Evolutionary conservation across 2,113 vertebrate species (phyloP).

Genomic region (Datnioides undecimradiatus): DNA sequence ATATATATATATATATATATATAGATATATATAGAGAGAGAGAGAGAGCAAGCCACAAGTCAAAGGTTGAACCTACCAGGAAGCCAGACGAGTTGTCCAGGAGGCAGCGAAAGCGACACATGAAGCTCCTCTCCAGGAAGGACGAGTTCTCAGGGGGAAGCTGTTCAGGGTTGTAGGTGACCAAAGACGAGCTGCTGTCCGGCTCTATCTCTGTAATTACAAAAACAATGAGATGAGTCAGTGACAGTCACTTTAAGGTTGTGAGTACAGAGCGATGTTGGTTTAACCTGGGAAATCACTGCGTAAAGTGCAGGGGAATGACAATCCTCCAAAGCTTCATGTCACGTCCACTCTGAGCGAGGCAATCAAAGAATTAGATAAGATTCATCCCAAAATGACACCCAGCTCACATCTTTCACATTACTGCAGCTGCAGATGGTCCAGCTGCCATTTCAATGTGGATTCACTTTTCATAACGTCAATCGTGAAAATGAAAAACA

Average conservation of each 20-base stretch:
- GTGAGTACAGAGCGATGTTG: not conserved
- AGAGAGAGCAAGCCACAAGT: too few species aligned
- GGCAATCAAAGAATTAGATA: not conserved
- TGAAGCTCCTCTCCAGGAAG: slow-evolving; percentile 92
- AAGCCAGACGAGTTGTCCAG: slow-evolving; percentile 97
- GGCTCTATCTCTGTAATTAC: slow-evolving; percentile 65
- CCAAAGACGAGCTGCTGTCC: slow-evolving; percentile 69
- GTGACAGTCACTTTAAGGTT: too few species aligned
- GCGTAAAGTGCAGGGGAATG: not conserved
- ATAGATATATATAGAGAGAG: too few species aligned
- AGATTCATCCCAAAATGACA: not conserved
- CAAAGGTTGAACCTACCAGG: slow-evolving; percentile 83
- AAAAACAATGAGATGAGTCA: not conserved
- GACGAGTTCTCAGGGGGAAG: slow-evolving; percentile 93
- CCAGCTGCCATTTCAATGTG: not conserved
- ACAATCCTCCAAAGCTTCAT: not conserved
- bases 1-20: too few species aligned
- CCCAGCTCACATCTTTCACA: not conserved
- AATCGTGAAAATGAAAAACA: not conserved
- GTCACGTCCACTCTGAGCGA: not conserved
- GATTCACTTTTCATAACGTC: not conserved
- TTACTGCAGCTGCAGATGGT: too few species aligned
- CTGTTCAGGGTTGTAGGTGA: slow-evolving; percentile 88
- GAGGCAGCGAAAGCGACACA: slow-evolving; percentile 94
- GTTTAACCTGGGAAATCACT: not conserved